Base-by-base conservation (phyloP, 2,888 invertebrate species). In the Hyppa rectilinea region DNA sequence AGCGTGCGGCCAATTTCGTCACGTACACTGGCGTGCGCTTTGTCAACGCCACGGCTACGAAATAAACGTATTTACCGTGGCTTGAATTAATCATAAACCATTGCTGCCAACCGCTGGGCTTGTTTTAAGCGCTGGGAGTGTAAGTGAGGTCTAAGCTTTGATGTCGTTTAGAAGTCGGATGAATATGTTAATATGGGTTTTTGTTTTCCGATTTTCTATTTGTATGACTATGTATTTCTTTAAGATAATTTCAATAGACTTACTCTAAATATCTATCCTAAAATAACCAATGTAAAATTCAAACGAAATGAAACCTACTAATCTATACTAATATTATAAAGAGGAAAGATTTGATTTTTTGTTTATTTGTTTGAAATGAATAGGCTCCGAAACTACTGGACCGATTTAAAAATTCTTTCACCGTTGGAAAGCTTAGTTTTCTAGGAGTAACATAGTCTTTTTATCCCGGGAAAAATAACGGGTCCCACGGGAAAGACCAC, bases 61-160 rank as follows among this genome's bases (percentile, higher is more conserved):
- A 87, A 86, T 83, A 86, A 87, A 84, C 86, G 85, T 85, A 84
- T 87, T 85, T 83, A 84, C 82, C 82, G 86, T 81, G 85, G 81
- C 75, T 80, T 81, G 86, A 86, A 88, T 87, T 86, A 85, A 85
- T 86, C 86, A 85, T 88, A 83, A 74, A 80, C 80, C 75, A 74
- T 83, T 81, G 82, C 60, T 74, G 74, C 47, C 61, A 47, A 26
- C 49, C 49, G 65, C 63, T 63, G 81, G 79, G 75, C 72, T 49
- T 69, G 82, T 79, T 82, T 79, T 71, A 68, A 59, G 53, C 23
- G 34, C 5, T 52, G 45, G 50, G 4, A 43, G 53, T 50, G 52
- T 64, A 64, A 62, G 34, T 60, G 34, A 38, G 31, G 38, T 45
- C 4, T 47, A 43, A 40, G 58, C 45, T 58, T 40, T 62, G 14